Percentiles rank a stretch among this genome's conserved stretches.
phyloP scores from a whole-genome alignment of 2,888 invertebrate genomes.

The Blera fallax region DNA sequence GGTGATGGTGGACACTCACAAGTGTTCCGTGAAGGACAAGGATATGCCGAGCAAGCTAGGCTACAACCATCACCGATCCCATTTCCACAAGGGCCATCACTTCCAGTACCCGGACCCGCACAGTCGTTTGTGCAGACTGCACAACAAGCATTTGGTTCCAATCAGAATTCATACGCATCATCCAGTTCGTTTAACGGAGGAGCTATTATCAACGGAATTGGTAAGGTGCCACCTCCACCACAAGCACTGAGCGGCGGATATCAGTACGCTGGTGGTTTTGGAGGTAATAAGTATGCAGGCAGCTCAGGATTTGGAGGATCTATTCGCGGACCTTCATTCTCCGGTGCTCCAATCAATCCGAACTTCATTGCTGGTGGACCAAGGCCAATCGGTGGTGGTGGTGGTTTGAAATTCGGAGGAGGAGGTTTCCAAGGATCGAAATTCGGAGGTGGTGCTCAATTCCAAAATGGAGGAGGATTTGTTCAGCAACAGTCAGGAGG shows the following conservation, averaged over 20 bases:
- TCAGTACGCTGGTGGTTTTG: constrained; percentile 47
- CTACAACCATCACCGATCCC: constrained; percentile 22
- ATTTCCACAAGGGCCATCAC: constrained; percentile 36
- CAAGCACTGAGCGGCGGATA: constrained; percentile 42
- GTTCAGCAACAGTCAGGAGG: constrained; percentile 27
- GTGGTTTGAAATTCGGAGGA: constrained; percentile 21
- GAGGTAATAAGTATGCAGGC: constrained; percentile 29
- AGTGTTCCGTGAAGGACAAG: constrained; percentile 51
- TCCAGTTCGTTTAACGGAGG: constrained; percentile 31
- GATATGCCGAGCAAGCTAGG: constrained; percentile 53
- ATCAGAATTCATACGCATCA: constrained; percentile 42
- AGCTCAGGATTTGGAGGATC: constrained; percentile 34
- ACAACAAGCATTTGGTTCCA: constrained; percentile 36
- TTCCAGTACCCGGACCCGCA: constrained; percentile 33
- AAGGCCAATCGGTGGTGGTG: constrained; percentile 20
- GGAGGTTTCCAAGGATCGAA: constrained; percentile 30
- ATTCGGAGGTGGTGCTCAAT: constrained; percentile 72
- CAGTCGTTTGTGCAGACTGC: constrained; percentile 43
- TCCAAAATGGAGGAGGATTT: constrained; percentile 73
- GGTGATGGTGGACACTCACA: constrained; percentile 66
- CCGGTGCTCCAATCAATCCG: constrained; percentile 43
- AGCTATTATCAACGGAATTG: constrained; percentile 54
- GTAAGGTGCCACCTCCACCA: constrained; percentile 56
- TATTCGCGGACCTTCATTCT: constrained; percentile 41
- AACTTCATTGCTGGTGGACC: constrained; percentile 50